Conservation (phyloP, 2,113 vertebrate genomes). For the Podilymbus podiceps region DNA sequence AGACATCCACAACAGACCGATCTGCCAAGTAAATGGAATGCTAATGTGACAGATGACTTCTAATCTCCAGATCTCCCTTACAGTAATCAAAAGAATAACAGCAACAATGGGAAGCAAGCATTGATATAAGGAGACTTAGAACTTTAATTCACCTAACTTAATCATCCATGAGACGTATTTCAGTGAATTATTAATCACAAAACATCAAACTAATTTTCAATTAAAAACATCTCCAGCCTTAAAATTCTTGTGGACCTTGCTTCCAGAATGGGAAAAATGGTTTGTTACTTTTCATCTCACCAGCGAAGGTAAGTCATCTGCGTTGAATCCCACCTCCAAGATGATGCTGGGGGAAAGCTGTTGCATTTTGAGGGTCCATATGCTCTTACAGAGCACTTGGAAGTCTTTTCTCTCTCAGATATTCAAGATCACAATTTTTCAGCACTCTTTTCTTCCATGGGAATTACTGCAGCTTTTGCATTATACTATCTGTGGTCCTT, state of each 20-base stretch:
- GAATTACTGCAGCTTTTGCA: neutral
- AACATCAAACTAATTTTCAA: neutral
- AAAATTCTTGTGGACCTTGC: neutral
- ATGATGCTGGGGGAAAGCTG: neutral
- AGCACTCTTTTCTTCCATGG: neutral
- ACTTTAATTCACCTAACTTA: neutral
- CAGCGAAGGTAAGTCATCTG: neutral
- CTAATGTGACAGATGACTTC: slow-evolving; percentile 10
- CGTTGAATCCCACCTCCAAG: neutral
- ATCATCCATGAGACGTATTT: neutral
- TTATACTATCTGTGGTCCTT: neutral
- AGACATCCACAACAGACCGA: neutral
- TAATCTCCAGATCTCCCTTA: neutral
- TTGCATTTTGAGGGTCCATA: neutral
- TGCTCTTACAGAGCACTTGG: neutral
- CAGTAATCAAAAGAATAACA: neutral
- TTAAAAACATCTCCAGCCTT: neutral
- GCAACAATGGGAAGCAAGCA: neutral
- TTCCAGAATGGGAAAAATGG: neutral
- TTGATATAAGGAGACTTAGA: neutral
- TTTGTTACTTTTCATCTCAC: neutral
- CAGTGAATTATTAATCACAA: neutral
- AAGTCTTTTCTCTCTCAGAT: neutral
- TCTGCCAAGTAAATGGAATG: neutral
- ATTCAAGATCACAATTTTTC: neutral